Evolutionary conservation across 2,888 invertebrate species (phyloP).

Genomic region (Epistrophe grossulariae): DNA sequence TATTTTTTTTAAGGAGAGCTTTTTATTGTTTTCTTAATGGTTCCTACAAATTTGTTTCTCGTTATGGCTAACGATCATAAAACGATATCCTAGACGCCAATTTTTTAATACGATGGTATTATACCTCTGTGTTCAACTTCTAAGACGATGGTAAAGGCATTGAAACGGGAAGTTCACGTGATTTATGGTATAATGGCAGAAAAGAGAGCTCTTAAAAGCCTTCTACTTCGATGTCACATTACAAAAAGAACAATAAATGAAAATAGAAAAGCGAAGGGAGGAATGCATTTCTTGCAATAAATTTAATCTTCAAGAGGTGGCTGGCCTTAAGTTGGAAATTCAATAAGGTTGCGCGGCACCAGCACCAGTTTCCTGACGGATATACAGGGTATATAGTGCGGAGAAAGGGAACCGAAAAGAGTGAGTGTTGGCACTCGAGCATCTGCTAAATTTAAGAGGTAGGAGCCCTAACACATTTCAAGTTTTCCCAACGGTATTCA

Average conservation of each 20-base stretch:
- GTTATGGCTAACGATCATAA: conserved; percentile 68
- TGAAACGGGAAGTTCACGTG: conserved; percentile 34
- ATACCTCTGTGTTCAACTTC: not conserved
- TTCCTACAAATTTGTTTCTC: conserved; percentile 57
- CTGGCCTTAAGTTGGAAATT: conserved; percentile 35
- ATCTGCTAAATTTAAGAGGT: not conserved
- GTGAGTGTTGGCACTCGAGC: not conserved
- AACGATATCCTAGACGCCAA: conserved; percentile 61
- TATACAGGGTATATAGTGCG: not conserved
- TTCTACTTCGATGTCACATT: conserved; percentile 18
- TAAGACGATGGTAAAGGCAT: not conserved
- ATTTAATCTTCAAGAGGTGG: conserved; percentile 51
- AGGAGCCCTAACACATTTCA: not conserved
- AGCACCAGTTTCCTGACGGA: not conserved
- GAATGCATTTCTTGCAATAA: conserved; percentile 48
- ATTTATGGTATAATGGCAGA: conserved; percentile 58
- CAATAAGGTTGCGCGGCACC: conserved; percentile 1
- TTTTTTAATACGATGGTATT: conserved; percentile 42
- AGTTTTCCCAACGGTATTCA: not conserved
- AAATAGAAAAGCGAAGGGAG: not conserved
- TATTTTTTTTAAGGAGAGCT: not conserved
- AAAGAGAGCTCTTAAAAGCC: conserved; percentile 53
- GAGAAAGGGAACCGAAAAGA: not conserved
- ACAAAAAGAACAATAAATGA: not conserved
- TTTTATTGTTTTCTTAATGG: conserved; percentile 60